These are phyloP conservation scores for Formica selysi DNA, from an alignment of 1,140 invertebrate species.

Conservation along the genomic window DNA sequence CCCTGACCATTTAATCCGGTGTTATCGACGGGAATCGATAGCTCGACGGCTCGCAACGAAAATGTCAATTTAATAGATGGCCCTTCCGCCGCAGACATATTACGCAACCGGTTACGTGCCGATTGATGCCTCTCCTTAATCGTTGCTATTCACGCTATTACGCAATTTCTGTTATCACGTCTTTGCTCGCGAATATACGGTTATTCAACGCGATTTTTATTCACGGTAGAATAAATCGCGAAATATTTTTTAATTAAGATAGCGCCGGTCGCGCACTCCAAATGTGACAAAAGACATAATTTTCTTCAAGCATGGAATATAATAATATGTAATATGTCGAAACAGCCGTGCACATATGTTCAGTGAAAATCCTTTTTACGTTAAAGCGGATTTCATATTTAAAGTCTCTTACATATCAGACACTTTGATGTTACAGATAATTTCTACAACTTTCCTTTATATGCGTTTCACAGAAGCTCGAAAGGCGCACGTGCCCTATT, in stretches of 20 bases:
- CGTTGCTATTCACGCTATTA: slow-evolving; percentile 18
- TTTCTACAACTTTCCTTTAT: neutral
- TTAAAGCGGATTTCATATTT: neutral
- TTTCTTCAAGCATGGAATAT: too few species aligned
- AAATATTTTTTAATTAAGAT: slow-evolving; percentile 35
- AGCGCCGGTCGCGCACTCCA: neutral
- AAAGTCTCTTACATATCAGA: slow-evolving; percentile 14
- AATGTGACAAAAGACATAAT: neutral
- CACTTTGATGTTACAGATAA: neutral
- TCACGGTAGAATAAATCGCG: neutral
- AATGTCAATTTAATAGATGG: slow-evolving; percentile 54
- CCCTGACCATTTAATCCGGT: slow-evolving; percentile 11
- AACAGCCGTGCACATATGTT: neutral
- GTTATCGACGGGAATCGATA: slow-evolving; percentile 43
- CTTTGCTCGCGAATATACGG: neutral
- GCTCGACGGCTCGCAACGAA: slow-evolving; percentile 21
- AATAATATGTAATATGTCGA: neutral
- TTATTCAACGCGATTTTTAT: neutral
- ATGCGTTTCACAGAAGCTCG: neutral
- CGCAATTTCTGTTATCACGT: slow-evolving; percentile 32
- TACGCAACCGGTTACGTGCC: slow-evolving; percentile 45
- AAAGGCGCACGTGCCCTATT: neutral
- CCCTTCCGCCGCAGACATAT: slow-evolving; percentile 2
- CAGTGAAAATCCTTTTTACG: neutral
- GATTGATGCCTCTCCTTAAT: slow-evolving; percentile 46